These are phyloP conservation scores for Eupithecia dodoneata DNA, from an alignment of 2,888 invertebrate genomes.

Conservation along the genomic window DNA sequence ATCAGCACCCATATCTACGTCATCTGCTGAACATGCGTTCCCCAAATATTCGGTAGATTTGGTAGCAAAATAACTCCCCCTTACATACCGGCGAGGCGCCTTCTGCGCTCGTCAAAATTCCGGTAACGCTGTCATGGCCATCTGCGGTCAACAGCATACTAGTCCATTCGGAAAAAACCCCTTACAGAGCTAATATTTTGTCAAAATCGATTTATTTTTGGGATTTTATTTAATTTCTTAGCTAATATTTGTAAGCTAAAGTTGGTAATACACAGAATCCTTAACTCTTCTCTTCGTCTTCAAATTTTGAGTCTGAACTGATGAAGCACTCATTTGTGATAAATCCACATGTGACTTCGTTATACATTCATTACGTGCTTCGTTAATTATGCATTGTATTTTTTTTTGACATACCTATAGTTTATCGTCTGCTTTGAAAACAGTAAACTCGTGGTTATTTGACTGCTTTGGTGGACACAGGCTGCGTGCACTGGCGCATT, in stretches of 20 bases:
- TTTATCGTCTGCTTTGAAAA: background rate
- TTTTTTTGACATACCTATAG: background rate
- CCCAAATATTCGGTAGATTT: background rate
- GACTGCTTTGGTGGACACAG: constrained; percentile 19
- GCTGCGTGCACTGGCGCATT: constrained; percentile 65
- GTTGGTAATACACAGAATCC: background rate
- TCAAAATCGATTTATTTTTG: too few species aligned
- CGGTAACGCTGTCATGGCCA: too few species aligned
- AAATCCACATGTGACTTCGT: background rate
- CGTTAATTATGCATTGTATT: background rate
- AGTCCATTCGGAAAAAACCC: too few species aligned
- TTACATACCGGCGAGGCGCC: too few species aligned
- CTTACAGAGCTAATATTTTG: too few species aligned
- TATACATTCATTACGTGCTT: background rate
- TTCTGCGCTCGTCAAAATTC: too few species aligned
- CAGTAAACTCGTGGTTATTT: background rate
- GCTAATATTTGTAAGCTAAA: too few species aligned
- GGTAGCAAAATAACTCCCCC: background rate
- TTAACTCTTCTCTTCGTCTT: background rate
- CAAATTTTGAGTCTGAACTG: background rate
- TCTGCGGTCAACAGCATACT: too few species aligned
- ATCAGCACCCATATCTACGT: background rate
- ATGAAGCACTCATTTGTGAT: background rate
- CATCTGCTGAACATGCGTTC: background rate
- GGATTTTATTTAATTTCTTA: too few species aligned